Evolutionary conservation across 2,113 vertebrate species (phyloP).

Genomic region (Pampusana beccarii): DNA sequence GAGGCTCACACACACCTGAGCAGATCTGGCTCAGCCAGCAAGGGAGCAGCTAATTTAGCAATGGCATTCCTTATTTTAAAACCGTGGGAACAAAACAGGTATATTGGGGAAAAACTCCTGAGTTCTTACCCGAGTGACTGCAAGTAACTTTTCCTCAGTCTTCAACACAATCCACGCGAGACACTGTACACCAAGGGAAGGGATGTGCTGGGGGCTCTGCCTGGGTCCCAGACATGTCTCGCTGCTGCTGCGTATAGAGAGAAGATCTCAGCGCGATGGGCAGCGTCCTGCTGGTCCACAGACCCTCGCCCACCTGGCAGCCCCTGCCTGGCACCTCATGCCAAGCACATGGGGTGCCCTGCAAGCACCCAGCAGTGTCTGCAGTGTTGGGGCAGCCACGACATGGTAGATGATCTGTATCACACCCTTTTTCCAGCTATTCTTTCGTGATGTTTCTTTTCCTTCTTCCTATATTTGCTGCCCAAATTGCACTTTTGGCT

Average conservation of each 20-base stretch:
- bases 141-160: conserved; percentile 54
- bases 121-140: background rate
- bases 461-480: background rate
- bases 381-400: background rate
- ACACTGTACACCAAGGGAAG: background rate
- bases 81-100: background rate
- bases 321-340: background rate
- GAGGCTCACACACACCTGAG: background rate
- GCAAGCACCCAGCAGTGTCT: background rate
- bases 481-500: background rate
- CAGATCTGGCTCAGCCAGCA: background rate
- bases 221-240: background rate
- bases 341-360: background rate
- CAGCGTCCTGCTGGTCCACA: background rate
- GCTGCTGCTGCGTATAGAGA: background rate
- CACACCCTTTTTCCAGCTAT: background rate
- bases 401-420: background rate
- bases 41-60: background rate
- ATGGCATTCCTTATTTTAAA: background rate
- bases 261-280: background rate
- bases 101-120: background rate
- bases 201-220: background rate
- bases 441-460: background rate
- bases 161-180: conserved; percentile 1
- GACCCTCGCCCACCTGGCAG: rapidly evolving